Base-by-base conservation (phyloP, 2,888 invertebrate genomes). In the Ceriagrion tenellum region DNA sequence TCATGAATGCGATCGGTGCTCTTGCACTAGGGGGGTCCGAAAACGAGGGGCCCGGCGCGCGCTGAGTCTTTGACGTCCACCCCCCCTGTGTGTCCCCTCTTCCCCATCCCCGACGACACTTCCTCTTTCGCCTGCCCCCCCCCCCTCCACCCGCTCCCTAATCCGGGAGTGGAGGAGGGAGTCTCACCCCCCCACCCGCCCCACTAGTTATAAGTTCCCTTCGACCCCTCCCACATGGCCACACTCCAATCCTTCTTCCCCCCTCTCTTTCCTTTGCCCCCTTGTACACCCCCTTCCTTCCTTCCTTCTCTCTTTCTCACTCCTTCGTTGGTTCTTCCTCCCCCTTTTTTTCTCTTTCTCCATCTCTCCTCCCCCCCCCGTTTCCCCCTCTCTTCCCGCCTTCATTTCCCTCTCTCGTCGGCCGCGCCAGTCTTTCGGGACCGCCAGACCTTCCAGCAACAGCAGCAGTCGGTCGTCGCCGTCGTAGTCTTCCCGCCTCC, bases 11-110 rank as follows among this genome's bases (percentile, higher is more conserved):
- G 81, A 81, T 30, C 81, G 35, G 81, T 81, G 81, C 81, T 81
- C 35, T 30, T 81, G 69, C 69, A 26, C 69, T 26, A 13, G 30
- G 35, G 35, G 13, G 81, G 30, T 81, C 35, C 81, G 47, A 47
- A 47, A 47, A 47, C 10, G 26, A 10, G 81, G 30, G 35, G 16
- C 81, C 12, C 8, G 81, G 81, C 81, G 23, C 16, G 69, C 12
- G 81, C 12, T 81, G 81, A 81, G 81, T 81, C n/a, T 81, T 81
- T 35, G 30, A 81, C 81, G 81, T 88, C 95, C 47, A 26, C 93
- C 47, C 55, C 30, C 23, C 95, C 69, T 23, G 30, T 30, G 88
- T 20, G n/a, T 26, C 40, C n/a, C n/a, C 20, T 20, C 89, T 40
- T 55, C 90, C 90, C 90, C 26, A 18, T 55, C 90, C 16, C 59